Evolutionary conservation across 1,140 invertebrate species (phyloP).

Genomic region (Drosophila burlai): DNA sequence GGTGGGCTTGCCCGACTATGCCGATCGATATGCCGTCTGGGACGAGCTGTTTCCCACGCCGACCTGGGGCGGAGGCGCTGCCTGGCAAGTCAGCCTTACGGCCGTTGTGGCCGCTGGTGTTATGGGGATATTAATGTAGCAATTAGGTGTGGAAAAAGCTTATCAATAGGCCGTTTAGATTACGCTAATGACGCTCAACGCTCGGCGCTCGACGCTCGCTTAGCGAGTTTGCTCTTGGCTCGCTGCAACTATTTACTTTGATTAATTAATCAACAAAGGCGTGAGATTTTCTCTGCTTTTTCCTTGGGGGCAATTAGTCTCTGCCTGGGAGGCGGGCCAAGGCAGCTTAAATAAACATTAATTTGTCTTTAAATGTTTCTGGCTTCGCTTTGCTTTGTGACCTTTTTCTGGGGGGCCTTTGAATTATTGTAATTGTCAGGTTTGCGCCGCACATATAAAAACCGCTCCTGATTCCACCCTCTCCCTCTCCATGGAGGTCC

Average conservation of each 20-base stretch:
- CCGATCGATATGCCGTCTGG: constrained; percentile 64
- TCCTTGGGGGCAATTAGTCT: constrained; percentile 73
- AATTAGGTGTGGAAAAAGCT: constrained; percentile 80
- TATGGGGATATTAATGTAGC: constrained; percentile 69
- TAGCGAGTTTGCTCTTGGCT: constrained; percentile 6
- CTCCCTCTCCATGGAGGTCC: background rate
- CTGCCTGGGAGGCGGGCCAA: constrained; percentile 29
- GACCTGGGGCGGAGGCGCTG: constrained; percentile 18
- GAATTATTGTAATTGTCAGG: constrained; percentile 67
- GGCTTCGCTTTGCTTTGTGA: constrained; percentile 32
- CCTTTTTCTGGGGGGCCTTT: constrained; percentile 43
- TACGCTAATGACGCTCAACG: constrained; percentile 63
- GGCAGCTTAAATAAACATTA: constrained; percentile 81
- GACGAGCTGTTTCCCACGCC: constrained; percentile 69
- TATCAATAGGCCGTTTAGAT: constrained; percentile 83
- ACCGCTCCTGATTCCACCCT: constrained; percentile 15
- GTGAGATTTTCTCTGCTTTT: constrained; percentile 66
- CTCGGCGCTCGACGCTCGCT: constrained; percentile 12
- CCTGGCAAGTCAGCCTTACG: constrained; percentile 14
- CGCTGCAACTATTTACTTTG: constrained; percentile 73
- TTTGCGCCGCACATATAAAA: constrained; percentile 46
- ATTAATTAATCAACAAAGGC: constrained; percentile 81
- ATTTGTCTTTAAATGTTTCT: constrained; percentile 77
- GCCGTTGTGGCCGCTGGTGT: constrained; percentile 85
- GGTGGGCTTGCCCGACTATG: constrained; percentile 43